Conservation (phyloP, 2,888 invertebrate genomes). For the Pterostichus madidus region DNA sequence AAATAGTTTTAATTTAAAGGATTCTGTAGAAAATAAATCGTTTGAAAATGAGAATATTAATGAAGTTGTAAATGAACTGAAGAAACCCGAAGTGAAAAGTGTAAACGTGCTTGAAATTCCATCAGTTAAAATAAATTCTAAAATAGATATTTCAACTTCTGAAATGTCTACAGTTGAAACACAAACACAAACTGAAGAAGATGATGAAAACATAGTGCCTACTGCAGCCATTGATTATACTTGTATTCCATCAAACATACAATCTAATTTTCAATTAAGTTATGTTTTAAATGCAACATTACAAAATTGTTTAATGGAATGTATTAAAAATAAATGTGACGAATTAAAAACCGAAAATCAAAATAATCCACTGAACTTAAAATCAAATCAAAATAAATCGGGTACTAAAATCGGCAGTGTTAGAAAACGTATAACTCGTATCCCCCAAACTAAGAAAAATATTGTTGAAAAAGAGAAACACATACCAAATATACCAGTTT, state of each 20-base stretch:
- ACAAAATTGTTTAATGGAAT: conserved; percentile 65
- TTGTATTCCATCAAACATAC: conserved; percentile 24
- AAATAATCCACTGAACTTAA: conserved; percentile 26
- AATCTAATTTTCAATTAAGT: conserved; percentile 59
- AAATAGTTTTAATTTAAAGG: conserved; percentile 12
- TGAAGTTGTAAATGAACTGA: conserved; percentile 15
- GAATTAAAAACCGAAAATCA: conserved; percentile 61
- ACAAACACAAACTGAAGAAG: conserved; percentile 48
- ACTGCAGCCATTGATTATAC: conserved; percentile 43
- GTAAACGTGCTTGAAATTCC: conserved; percentile 64
- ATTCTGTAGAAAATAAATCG: neutral
- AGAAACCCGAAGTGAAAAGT: conserved; percentile 11
- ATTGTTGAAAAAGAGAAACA: conserved; percentile 48
- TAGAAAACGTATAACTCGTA: conserved; percentile 47
- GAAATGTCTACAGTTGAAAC: conserved; percentile 54
- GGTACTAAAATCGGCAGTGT: conserved; percentile 60
- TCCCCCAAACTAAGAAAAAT: conserved; percentile 16
- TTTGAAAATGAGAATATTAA: conserved; percentile 12
- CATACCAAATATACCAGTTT: conserved; percentile 47
- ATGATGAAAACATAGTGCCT: conserved; percentile 41
- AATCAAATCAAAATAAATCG: conserved; percentile 22
- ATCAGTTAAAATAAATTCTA: conserved; percentile 47
- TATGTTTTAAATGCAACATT: conserved; percentile 61
- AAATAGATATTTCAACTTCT: conserved; percentile 22
- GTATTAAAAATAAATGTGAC: conserved; percentile 64